phyloP scores from a whole-genome alignment of 1,140 invertebrate genomes.

The Drosophila truncata region DNA sequence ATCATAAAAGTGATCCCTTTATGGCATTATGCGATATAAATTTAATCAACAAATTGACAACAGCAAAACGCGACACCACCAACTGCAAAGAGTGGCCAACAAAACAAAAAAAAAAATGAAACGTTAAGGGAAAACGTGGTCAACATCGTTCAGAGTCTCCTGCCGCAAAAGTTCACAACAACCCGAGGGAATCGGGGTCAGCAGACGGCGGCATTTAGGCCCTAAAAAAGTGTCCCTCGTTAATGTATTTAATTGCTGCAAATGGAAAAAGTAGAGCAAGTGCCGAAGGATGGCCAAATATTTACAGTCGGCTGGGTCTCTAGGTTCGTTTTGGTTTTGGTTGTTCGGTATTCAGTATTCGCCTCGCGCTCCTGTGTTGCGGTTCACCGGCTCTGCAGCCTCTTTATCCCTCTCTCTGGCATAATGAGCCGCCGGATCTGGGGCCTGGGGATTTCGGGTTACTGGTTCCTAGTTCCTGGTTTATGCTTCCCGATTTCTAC shows the following conservation, averaged over 20 bases:
- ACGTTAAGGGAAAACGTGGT: constrained; percentile 10
- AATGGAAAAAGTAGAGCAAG: constrained; percentile 49
- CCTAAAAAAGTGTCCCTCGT: constrained; percentile 44
- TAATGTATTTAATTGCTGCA: constrained; percentile 57
- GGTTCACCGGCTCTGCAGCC: constrained; percentile 42
- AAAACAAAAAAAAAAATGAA: too few species aligned
- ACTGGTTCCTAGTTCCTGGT: constrained; percentile 13
- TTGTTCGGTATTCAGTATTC: constrained; percentile 33
- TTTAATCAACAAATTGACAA: constrained; percentile 50
- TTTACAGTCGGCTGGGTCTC: constrained; percentile 58
- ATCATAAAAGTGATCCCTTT: constrained; percentile 47
- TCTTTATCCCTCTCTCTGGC: constrained; percentile 7
- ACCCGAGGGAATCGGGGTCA: constrained; percentile 71
- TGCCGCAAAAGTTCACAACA: constrained; percentile 17
- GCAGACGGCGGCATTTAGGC: constrained; percentile 68
- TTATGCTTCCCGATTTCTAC: constrained; percentile 6
- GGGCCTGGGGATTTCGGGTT: constrained; percentile 23
- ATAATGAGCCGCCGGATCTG: constrained; percentile 60
- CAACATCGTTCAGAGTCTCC: constrained; percentile 5
- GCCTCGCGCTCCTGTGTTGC: constrained; percentile 34
- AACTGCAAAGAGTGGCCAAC: constrained; percentile 12
- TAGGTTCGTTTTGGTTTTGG: constrained; percentile 39
- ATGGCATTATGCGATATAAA: constrained; percentile 55
- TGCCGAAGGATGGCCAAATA: constrained; percentile 55
- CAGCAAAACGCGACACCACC: not conserved